These are phyloP conservation scores for Drosophila auraria DNA, from an alignment of 1,140 invertebrate species.

Conservation along the genomic window DNA sequence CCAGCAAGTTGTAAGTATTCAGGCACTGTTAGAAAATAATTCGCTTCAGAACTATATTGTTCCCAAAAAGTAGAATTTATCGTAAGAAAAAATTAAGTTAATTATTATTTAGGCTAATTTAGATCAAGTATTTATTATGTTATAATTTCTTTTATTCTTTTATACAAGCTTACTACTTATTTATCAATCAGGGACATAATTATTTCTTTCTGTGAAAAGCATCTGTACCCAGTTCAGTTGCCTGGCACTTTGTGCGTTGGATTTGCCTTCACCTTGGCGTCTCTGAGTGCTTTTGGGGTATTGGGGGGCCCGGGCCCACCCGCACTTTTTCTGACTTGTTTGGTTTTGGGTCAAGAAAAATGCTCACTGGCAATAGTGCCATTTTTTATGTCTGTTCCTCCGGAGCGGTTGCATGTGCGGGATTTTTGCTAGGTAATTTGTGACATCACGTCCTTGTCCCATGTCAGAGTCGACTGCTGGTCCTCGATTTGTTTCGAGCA, in stretches of 20 bases:
- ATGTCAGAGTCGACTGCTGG: constrained; percentile 33
- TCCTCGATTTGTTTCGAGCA: constrained; percentile 45
- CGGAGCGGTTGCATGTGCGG: constrained; percentile 16
- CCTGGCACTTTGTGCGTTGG: constrained; percentile 18
- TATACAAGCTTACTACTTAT: too few relatives aligned
- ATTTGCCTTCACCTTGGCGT: constrained; percentile 15
- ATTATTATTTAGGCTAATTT: too few relatives aligned
- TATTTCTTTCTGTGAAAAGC: constrained; percentile 15
- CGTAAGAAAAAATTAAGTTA: too few relatives aligned
- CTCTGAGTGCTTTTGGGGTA: constrained; percentile 38
- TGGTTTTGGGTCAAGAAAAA: constrained; percentile 38
- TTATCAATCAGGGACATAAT: neutral
- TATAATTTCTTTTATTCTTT: neutral
- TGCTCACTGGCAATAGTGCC: constrained; percentile 27
- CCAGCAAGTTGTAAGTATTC: constrained; percentile 71
- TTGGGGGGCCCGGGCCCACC: neutral
- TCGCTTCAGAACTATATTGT: too few relatives aligned
- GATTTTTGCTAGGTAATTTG: constrained; percentile 58
- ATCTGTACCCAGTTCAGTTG: neutral
- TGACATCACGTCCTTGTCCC: constrained; percentile 60
- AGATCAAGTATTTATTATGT: too few relatives aligned
- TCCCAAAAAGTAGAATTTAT: too few relatives aligned
- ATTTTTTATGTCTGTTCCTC: constrained; percentile 36
- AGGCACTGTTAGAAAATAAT: neutral
- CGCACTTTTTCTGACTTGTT: constrained; percentile 5